Evolutionary conservation across 2,113 vertebrate species (phyloP).

Genomic region (Melospiza georgiana): DNA sequence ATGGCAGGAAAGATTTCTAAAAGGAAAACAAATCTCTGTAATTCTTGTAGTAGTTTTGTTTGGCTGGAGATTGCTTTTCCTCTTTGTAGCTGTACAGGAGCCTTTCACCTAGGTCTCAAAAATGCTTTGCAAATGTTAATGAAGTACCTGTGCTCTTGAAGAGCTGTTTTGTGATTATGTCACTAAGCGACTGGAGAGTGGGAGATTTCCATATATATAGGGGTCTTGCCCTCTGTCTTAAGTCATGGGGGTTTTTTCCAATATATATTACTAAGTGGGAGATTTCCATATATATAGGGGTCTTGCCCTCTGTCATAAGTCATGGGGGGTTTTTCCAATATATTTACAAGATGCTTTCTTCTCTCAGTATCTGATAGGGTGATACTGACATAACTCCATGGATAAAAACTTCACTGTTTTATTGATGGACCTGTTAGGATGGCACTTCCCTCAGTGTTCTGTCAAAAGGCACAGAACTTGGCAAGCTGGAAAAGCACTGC

Average conservation of each 20-base stretch:
- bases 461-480: not conserved
- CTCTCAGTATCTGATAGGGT: not conserved
- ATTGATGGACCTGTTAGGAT: not conserved
- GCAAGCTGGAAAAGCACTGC: not conserved
- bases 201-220: not conserved
- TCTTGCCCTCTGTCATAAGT: not conserved
- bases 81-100: not conserved
- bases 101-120: not conserved
- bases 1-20: not conserved
- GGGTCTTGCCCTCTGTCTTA: not conserved
- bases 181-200: not conserved
- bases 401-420: not conserved
- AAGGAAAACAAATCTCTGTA: not conserved
- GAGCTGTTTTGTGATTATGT: not conserved
- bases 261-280: not conserved
- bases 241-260: accelerated
- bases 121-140: slow-evolving; percentile 26
- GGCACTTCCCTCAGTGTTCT: not conserved
- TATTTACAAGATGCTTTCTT: not conserved
- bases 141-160: not conserved
- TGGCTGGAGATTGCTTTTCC: not conserved
- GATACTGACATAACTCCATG: not conserved
- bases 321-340: accelerated
- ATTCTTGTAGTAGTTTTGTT: not conserved
- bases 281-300: not conserved